phyloP scores from a whole-genome alignment of 2,113 vertebrate species.

The Grus americana region DNA sequence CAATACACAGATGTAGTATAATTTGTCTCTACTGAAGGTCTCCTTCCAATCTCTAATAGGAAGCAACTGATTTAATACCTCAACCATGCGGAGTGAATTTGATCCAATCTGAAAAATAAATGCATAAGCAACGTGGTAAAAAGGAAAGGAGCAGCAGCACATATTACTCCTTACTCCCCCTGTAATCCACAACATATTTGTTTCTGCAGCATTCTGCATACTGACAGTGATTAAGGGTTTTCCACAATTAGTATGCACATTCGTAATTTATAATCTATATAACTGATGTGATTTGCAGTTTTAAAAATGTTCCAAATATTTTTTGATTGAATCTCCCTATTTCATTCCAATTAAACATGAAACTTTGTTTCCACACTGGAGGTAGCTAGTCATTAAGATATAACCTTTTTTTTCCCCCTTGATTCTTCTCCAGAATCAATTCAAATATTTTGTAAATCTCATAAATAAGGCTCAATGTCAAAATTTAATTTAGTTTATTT shows the following conservation, averaged over 20 bases:
- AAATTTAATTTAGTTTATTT: slow-evolving; percentile 49
- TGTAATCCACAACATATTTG: not conserved
- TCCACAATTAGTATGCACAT: not conserved
- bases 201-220: slow-evolving; percentile 6
- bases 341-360: slow-evolving; percentile 11
- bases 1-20: not conserved
- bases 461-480: slow-evolving; percentile 47
- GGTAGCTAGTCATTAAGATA: slow-evolving; percentile 19
- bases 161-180: not conserved
- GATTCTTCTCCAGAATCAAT: slow-evolving; percentile 30
- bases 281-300: not conserved
- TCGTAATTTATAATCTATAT: slow-evolving; percentile 36
- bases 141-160: not conserved
- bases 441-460: slow-evolving; percentile 46
- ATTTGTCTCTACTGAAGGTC: not conserved
- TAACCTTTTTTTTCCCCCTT: not conserved
- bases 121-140: not conserved
- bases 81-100: not conserved
- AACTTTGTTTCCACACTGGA: slow-evolving; percentile 20
- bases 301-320: not conserved
- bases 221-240: slow-evolving; percentile 30
- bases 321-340: not conserved
- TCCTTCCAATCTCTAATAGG: not conserved
- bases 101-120: slow-evolving; percentile 16
- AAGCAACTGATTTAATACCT: slow-evolving; percentile 31